A percentile compares a stretch with the other conserved stretches of the same genome.
Evolutionary conservation across 2,113 vertebrate species (phyloP).

Genomic region (Motacilla alba): DNA sequence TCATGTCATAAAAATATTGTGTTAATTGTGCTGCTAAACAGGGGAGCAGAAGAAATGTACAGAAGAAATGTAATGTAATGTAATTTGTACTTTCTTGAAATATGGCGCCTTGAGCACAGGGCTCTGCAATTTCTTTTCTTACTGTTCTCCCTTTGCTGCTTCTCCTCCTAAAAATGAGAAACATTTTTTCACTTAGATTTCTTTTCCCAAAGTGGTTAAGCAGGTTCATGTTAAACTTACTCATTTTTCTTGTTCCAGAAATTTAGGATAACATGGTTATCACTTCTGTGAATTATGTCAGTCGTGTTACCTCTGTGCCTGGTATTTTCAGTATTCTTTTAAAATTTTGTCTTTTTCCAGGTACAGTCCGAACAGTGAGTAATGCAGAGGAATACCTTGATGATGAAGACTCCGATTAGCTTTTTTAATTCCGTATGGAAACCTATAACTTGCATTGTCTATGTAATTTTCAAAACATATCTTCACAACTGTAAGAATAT

Average conservation of each 20-base stretch:
- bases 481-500: slow-evolving; percentile 42
- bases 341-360: slow-evolving; percentile 64
- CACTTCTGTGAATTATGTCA: background rate
- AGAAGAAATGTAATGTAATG: background rate
- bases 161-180: background rate
- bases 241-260: background rate
- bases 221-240: background rate
- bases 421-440: background rate
- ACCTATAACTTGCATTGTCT: slow-evolving; percentile 44
- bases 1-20: background rate
- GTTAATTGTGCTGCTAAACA: background rate
- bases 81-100: background rate
- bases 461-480: slow-evolving; percentile 54
- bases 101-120: background rate
- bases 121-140: background rate
- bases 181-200: background rate
- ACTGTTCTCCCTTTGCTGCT: background rate
- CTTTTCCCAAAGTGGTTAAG: background rate
- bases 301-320: background rate
- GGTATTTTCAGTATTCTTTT: background rate
- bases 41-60: background rate
- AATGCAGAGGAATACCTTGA: slow-evolving; percentile 97
- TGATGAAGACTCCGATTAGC: slow-evolving; percentile 95
- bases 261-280: background rate
- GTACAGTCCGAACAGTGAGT: slow-evolving; percentile 81